Percentiles rank a stretch among this genome's conserved stretches.
phyloP scores from a whole-genome alignment of 2,888 invertebrate genomes.

The Heliconius erato region DNA sequence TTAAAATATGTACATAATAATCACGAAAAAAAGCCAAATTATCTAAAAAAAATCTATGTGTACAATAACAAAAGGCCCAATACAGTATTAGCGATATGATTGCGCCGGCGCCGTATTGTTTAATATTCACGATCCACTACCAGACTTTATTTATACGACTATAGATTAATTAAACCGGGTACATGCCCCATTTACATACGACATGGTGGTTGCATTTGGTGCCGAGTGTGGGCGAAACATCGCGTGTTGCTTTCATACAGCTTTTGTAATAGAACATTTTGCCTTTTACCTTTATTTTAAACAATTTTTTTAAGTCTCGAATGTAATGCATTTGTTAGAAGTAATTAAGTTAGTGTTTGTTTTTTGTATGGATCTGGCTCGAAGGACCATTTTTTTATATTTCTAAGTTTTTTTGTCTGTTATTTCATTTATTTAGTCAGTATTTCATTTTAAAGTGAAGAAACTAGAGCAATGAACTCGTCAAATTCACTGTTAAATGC shows the following conservation, averaged over 20 bases:
- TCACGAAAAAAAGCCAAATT: too few relatives aligned
- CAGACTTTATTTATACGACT: slow-evolving; percentile 80
- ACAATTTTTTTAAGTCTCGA: neutral
- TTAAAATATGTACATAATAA: too few relatives aligned
- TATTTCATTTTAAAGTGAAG: neutral
- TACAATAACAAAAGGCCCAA: slow-evolving; percentile 14
- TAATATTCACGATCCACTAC: slow-evolving; percentile 74
- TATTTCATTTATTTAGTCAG: neutral
- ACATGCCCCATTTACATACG: slow-evolving; percentile 84
- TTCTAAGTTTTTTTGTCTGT: neutral
- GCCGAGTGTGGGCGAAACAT: slow-evolving; percentile 69
- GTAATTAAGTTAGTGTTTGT: neutral
- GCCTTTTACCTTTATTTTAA: slow-evolving; percentile 44
- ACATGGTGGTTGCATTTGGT: slow-evolving; percentile 84
- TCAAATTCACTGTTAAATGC: neutral
- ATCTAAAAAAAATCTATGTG: neutral
- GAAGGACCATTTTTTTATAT: neutral
- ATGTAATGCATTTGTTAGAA: neutral
- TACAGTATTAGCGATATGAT: slow-evolving; percentile 53
- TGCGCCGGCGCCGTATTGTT: slow-evolving; percentile 64
- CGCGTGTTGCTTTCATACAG: slow-evolving; percentile 46
- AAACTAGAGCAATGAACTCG: slow-evolving; percentile 2
- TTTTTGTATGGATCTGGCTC: neutral
- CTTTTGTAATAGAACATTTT: slow-evolving; percentile 46
- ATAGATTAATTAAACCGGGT: slow-evolving; percentile 84